phyloP scores from a whole-genome alignment of 2,797 vertebrate species.

The Rhadinocentrus ornatus region DNA sequence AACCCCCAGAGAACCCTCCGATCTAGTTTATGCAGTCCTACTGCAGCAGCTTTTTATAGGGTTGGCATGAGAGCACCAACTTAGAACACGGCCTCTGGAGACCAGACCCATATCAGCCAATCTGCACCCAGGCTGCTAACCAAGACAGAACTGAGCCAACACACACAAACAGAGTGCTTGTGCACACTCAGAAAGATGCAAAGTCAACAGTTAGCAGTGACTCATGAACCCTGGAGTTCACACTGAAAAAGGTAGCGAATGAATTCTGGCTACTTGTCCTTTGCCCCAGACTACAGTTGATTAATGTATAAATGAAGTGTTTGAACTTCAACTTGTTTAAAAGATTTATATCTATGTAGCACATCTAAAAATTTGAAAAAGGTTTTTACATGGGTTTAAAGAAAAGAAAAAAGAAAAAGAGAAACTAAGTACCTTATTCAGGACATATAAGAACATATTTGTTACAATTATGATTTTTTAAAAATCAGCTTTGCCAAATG shows the following conservation, averaged over 20 bases:
- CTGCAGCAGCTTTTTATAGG: conserved; percentile 79
- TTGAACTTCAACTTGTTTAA: background rate
- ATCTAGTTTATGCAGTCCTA: conserved; percentile 81
- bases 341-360: background rate
- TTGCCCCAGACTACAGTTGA: conserved; percentile 19
- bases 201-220: conserved; percentile 60
- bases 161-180: conserved; percentile 9
- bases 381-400: background rate
- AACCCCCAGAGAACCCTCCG: conserved; percentile 48
- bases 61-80: conserved; percentile 53
- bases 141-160: conserved; percentile 25
- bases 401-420: background rate
- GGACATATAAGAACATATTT: background rate
- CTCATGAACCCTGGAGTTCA: conserved; percentile 28
- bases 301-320: conserved; percentile 7
- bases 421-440: background rate
- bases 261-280: conserved; percentile 3
- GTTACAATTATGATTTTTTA: background rate
- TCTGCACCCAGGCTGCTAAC: conserved; percentile 49
- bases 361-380: background rate
- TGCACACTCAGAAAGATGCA: conserved; percentile 27
- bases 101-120: conserved; percentile 76
- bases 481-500: background rate
- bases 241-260: background rate
- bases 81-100: conserved; percentile 58